Percentiles rank a stretch among this genome's conserved stretches.
phyloP scores from a whole-genome alignment of 1,140 invertebrate species.

The Listronotus oregonensis region DNA sequence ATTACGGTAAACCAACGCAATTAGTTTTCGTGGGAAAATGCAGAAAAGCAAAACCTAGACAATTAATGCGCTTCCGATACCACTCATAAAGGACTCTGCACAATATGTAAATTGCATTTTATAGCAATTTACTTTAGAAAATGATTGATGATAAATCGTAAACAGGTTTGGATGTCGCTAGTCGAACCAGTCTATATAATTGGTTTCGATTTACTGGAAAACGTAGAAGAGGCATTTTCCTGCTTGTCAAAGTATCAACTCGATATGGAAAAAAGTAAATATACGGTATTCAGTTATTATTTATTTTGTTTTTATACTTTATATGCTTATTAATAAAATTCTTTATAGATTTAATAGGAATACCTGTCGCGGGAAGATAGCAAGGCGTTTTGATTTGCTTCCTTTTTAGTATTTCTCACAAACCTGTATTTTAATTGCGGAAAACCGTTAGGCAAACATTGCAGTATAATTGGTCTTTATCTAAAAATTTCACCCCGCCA shows the following conservation, averaged over 20 bases:
- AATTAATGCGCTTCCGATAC: not conserved
- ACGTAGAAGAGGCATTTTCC: not conserved
- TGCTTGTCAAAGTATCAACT: not conserved
- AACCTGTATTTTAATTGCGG: no score
- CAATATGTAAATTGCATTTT: slow-evolving; percentile 9
- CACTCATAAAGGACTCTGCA: not conserved
- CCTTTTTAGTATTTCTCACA: no score
- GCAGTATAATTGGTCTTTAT: no score
- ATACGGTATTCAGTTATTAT: no score
- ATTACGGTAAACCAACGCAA: slow-evolving; percentile 10
- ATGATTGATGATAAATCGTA: slow-evolving; percentile 2
- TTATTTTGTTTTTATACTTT: no score
- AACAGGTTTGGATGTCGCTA: not conserved
- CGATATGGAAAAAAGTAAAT: no score
- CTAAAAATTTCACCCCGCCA: no score
- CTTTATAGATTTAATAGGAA: no score
- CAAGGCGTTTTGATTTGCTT: no score
- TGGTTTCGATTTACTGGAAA: slow-evolving; percentile 7
- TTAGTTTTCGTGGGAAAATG: slow-evolving; percentile 2
- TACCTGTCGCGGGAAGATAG: no score
- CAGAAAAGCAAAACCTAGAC: not conserved
- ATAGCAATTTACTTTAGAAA: not conserved
- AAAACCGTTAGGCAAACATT: no score
- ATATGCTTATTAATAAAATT: no score
- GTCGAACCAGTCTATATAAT: slow-evolving; percentile 5